A percentile compares a stretch with the other conserved stretches of the same genome.
These are phyloP conservation scores for Pica pica DNA, from an alignment of 2,113 vertebrate species.

Conservation along the genomic window DNA sequence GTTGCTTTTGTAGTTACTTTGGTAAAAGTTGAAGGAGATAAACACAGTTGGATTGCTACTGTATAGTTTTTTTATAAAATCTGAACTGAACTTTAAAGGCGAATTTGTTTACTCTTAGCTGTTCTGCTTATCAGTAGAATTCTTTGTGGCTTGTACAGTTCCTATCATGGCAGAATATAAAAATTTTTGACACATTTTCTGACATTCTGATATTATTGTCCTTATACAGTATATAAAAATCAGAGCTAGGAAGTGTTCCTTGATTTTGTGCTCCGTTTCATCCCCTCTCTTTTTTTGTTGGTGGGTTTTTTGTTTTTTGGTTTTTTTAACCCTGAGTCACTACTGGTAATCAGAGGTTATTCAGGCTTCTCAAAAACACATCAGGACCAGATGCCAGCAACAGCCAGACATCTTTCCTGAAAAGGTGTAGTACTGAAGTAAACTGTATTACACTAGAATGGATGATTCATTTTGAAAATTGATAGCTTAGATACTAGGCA, in stretches of 20 bases:
- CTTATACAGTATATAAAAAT: neutral
- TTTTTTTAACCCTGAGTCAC: neutral
- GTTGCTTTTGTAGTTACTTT: neutral
- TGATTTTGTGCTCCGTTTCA: neutral
- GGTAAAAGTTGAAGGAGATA: neutral
- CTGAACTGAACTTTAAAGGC: neutral
- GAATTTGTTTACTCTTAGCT: constrained; percentile 5
- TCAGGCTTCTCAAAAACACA: constrained; percentile 48
- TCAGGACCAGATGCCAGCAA: constrained; percentile 32
- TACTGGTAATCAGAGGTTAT: constrained; percentile 50
- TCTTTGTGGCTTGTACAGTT: neutral
- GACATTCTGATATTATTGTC: neutral
- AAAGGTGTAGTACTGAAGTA: neutral
- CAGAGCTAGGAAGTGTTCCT: neutral
- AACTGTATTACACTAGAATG: constrained; percentile 22
- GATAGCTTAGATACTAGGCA: neutral
- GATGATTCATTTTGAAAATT: constrained; percentile 8
- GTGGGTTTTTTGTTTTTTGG: neutral
- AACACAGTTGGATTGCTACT: neutral
- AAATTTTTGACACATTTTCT: neutral
- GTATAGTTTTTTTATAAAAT: neutral
- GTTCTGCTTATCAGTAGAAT: neutral
- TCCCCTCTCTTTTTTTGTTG: neutral
- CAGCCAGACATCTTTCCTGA: neutral
- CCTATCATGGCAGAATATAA: neutral